phyloP scores from a whole-genome alignment of 2,113 vertebrate genomes.

The Grammomys surdaster region DNA sequence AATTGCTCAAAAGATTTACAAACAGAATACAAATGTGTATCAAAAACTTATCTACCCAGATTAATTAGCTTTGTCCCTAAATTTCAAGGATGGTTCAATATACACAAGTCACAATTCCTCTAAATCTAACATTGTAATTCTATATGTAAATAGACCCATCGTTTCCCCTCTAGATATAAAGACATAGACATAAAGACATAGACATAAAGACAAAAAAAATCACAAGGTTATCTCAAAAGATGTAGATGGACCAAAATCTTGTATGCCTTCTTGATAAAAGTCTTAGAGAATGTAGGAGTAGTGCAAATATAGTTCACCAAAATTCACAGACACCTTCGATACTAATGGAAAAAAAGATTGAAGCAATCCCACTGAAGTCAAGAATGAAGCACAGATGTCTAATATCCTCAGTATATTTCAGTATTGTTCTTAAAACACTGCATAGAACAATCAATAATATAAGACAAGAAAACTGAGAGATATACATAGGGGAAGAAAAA shows the following conservation, averaged over 20 bases:
- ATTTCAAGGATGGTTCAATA: neutral
- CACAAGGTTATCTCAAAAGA: neutral
- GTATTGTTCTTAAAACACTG: neutral
- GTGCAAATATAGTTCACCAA: neutral
- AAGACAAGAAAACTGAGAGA: neutral
- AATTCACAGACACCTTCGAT: neutral
- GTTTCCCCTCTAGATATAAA: no score
- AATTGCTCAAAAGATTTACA: neutral
- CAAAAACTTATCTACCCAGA: neutral
- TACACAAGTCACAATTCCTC: neutral
- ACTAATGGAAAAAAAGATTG: neutral
- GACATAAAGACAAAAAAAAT: neutral
- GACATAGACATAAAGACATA: no score
- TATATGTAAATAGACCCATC: no score
- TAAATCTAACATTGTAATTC: no score
- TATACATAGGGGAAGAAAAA: neutral
- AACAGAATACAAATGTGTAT: neutral
- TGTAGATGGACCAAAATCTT: neutral
- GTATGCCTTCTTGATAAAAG: neutral
- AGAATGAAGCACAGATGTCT: neutral
- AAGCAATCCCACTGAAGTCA: neutral
- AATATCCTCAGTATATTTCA: neutral
- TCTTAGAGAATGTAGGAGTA: neutral
- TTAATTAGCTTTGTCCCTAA: neutral
- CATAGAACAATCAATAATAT: neutral